Evolutionary conservation across 2,888 invertebrate genomes (phyloP), one percentile per base, ranked within the genome.

Genomic region (Pycnomerus fuliginosus): DNA sequence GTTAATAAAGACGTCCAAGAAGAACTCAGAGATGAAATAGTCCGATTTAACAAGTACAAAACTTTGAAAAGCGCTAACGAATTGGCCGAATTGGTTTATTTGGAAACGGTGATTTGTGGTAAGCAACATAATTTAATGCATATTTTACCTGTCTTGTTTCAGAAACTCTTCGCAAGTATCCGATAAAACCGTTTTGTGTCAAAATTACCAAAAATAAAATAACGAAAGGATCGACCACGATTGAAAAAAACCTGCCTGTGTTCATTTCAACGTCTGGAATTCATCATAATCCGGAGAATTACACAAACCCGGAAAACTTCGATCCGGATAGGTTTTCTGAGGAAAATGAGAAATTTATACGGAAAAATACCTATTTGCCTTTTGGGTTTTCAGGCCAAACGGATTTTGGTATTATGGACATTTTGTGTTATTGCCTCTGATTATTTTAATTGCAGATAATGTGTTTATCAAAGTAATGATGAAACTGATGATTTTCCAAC

Each of bases 91-190:
- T 5, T 44, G 8, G 7, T 2, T 3, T 48, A 44, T 36, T 32
- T 48, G 24, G 36, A 48, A 27, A 40, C 48, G 4, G 36, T 44
- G 1, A 14, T 48, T 36, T 39, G 32, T 28, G 48, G 48, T 48
- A 30, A 44, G 29, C 5, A 10, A 10, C 2, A 13, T 3, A 8
- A 10, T 23, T 42, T 29, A 11, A 17, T 7, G 2, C 24, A 3
- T 3, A 12, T 24, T 12, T 35, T 24, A 8, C 2, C 23, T 36
- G 24, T 42, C 15, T 3, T n/a, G n/a, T 57, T 60, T 31, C 30
- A 61, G 61, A 61, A 49, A 57, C 56, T 3, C 32, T 61, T 16
- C 46, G 61, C 16, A 61, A 61, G 50, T 58, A 56, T 28, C 61
- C 61, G 20, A 50, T 53, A 12, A 30, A 55, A 29, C 52, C 59